A percentile compares a stretch with the other conserved stretches of the same genome.
Conservation (phyloP, 2,888 invertebrate genomes). For the Hirudinaria manillensis region DNA sequence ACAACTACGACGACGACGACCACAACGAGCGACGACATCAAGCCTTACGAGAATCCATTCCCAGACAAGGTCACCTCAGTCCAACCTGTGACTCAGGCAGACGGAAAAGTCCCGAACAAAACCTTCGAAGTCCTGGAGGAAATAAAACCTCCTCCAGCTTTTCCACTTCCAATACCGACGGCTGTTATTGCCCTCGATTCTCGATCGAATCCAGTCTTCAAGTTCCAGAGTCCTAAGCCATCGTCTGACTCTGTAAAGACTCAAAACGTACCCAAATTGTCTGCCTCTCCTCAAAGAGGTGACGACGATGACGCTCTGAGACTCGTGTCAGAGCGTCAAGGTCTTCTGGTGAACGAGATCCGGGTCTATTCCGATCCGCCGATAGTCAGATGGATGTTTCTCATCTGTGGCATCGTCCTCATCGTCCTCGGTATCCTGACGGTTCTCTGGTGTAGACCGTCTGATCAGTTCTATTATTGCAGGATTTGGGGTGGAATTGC, state of each 20-base stretch:
- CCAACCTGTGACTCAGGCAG: neutral
- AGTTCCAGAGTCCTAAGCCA: neutral
- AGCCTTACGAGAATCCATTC: neutral
- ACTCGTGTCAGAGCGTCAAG: neutral
- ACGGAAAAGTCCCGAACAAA: neutral
- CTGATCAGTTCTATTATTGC: slow-evolving; percentile 21
- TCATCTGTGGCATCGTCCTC: slow-evolving; percentile 13
- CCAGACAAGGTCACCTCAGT: neutral
- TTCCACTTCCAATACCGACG: neutral
- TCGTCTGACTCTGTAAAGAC: neutral
- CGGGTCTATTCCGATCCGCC: slow-evolving; percentile 22
- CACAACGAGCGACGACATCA: neutral
- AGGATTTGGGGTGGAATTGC: slow-evolving; percentile 27
- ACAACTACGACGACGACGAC: neutral
- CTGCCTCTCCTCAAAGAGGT: neutral
- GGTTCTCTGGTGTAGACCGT: slow-evolving; percentile 23
- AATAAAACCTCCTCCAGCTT: neutral
- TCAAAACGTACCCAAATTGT: neutral
- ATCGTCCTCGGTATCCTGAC: slow-evolving; percentile 24
- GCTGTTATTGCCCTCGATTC: slow-evolving; percentile 1
- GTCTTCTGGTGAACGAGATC: slow-evolving; percentile 31
- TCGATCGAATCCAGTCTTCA: neutral
- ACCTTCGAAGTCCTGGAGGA: neutral
- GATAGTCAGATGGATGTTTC: slow-evolving; percentile 27
- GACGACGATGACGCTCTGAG: neutral